Base-by-base conservation (phyloP, 2,888 invertebrate genomes). In the Fragum sueziense region DNA sequence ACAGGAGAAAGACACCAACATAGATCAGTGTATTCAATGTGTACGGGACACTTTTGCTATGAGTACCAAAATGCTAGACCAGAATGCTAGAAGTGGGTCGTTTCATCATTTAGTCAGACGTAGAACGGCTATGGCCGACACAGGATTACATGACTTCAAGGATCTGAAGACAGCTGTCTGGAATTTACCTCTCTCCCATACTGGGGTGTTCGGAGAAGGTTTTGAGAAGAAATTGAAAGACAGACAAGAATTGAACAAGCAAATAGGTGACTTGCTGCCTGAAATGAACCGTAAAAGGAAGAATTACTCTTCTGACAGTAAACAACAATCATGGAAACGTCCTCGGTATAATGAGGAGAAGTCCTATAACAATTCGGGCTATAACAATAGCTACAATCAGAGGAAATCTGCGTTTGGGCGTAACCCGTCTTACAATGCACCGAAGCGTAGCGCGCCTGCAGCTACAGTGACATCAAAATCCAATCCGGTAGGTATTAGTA, bases 21-120 rank as follows among this genome's bases (percentile, higher is more conserved):
- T 80, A 31, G 76, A 80, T 37, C 51, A 62, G 17, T 59, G 73
- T 17, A 52, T 70, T 17, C 76, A 80, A 31, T 59, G 25, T 31
- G 74, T 80, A 17, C n/a, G 81, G 22, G 81, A 81, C 68, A 71
- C 70, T n/a, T 81, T 78, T 74, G 77, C 77, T 27, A 78, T 78
- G 74, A 51, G 57, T 11, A 74, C 77, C 20, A 78, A 75, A 54
- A n/a, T 57, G 1, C 29, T 81, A 27, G 77, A 81, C 61, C 77
- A 78, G 33, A 6, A 62, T 17, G 77, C 62, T 31, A 29, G 77
- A 25, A 27, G 62, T 29, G 81, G 77, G 1, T 70, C 81, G 29
- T 71, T 70, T 77, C 67, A 74, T 22, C 73, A 77, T 57, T 37
- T 74, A 7, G 65, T 77, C 4, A 31, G 77, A 22, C 29, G 81